Base-by-base conservation (phyloP, 2,888 invertebrate genomes). In the Lutraria lutraria region DNA sequence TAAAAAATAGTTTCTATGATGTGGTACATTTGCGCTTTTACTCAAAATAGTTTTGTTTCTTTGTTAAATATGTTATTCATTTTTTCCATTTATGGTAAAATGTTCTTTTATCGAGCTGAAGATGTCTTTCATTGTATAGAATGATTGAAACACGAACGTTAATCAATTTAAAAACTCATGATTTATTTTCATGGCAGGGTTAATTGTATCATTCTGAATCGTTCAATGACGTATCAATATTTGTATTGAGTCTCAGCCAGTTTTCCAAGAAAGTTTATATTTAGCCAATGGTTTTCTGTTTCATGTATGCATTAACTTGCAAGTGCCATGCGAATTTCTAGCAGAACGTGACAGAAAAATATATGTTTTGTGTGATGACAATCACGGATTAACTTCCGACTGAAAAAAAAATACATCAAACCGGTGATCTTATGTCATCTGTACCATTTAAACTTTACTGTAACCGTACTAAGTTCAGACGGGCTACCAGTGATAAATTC, bases 361-460 rank as follows among this genome's bases (percentile, higher is more conserved):
- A 2, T 43, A 8, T 43, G 43, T 8, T 43, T 43, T 43, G 8
- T 43, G 43, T 43, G 43, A 8, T 4, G 2, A 43, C 43, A 43
- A 43, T 43, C 8, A 8, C 2, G 43, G 2, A 43, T 43, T 43
- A 8, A 43, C 43, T 43, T 43, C 43, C 43, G 8, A 43, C 43
- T 43, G 43, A 43, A 43, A 43, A 43, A n/a, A n/a, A 43, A 25
- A 25, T 25, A 68, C 63, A 68, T 68, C 8, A 25, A 68, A 25
- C 63, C 12, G 12, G 25, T 25, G 12, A 25, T 13, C 63, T 68
- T 25, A 25, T 25, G 8, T 25, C 12, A 68, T 68, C 25, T 68
- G 63, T 68, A 68, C 63, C n/a, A 25, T 68, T 68, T 68, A 68
- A 68, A 68, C 63, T 68, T 68, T n/a, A 25, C 6, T 25, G 63